These are phyloP conservation scores for Idris sp. DNA, from an alignment of 1,140 invertebrate species.

Conservation along the genomic window DNA sequence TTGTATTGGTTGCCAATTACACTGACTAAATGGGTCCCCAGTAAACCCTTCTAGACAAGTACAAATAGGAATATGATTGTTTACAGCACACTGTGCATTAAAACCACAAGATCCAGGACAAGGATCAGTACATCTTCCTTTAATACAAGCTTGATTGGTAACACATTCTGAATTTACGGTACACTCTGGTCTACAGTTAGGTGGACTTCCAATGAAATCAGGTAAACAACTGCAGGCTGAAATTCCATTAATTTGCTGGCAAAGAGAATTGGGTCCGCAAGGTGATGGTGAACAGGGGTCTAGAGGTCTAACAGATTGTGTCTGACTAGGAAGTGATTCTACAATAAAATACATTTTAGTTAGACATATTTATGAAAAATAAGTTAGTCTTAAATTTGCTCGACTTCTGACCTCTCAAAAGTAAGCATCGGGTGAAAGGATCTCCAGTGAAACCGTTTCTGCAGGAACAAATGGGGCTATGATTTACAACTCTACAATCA, in stretches of 20 bases:
- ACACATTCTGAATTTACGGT: constrained; percentile 79
- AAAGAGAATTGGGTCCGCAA: constrained; percentile 82
- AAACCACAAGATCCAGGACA: constrained; percentile 80
- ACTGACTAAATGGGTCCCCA: constrained; percentile 76
- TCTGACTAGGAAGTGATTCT: constrained; percentile 32
- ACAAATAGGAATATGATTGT: constrained; percentile 80
- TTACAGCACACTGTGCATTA: constrained; percentile 79
- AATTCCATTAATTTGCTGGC: constrained; percentile 79
- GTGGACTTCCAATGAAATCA: constrained; percentile 80
- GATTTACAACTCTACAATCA: constrained; percentile 72
- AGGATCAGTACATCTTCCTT: constrained; percentile 78
- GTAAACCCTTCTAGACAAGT: constrained; percentile 80
- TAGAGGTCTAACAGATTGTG: constrained; percentile 64
- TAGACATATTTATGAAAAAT: too few species aligned
- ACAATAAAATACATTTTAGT: constrained; percentile 52
- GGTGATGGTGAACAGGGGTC: constrained; percentile 85
- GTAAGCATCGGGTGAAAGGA: constrained; percentile 80
- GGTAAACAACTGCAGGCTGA: constrained; percentile 79
- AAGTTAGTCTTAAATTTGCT: too few species aligned
- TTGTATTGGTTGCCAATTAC: constrained; percentile 67
- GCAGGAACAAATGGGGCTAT: constrained; percentile 78
- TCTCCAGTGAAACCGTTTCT: constrained; percentile 77
- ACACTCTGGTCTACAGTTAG: constrained; percentile 80
- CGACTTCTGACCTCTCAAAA: too few species aligned
- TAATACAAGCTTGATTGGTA: constrained; percentile 77